Conservation (phyloP, 2,797 vertebrate genomes). For the Phalanger gymnotis region DNA sequence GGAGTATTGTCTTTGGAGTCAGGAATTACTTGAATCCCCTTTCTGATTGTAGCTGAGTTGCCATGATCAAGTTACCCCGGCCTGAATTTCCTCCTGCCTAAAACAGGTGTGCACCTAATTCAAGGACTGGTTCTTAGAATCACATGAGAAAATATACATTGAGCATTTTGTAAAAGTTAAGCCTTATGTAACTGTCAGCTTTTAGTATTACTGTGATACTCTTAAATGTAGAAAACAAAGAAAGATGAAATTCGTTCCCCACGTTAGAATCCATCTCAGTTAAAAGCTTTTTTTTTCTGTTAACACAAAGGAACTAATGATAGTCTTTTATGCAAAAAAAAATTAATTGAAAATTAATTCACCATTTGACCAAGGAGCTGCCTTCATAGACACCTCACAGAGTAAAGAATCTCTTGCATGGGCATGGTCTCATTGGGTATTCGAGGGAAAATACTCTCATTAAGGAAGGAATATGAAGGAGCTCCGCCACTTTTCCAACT, state of each 20-base stretch:
- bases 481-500: slow-evolving; percentile 34
- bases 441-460: slow-evolving; percentile 67
- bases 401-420: slow-evolving; percentile 61
- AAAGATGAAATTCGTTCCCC: background rate
- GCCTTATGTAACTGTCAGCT: background rate
- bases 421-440: slow-evolving; percentile 65
- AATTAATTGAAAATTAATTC: slow-evolving; percentile 18
- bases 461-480: slow-evolving; percentile 64
- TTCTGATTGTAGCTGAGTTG: background rate
- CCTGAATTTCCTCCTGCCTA: background rate
- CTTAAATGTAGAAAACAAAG: slow-evolving; percentile 19
- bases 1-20: background rate
- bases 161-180: background rate
- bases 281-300: slow-evolving; percentile 44
- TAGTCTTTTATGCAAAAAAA: background rate
- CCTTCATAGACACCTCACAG: slow-evolving; percentile 24
- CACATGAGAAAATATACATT: background rate
- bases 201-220: background rate
- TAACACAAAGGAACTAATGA: background rate
- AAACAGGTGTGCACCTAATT: background rate
- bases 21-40: background rate
- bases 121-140: background rate
- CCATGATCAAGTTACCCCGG: background rate
- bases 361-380: slow-evolving; percentile 28
- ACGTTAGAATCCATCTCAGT: background rate